Conservation (phyloP, 2,888 invertebrate species). For the Nomada goodeniana region DNA sequence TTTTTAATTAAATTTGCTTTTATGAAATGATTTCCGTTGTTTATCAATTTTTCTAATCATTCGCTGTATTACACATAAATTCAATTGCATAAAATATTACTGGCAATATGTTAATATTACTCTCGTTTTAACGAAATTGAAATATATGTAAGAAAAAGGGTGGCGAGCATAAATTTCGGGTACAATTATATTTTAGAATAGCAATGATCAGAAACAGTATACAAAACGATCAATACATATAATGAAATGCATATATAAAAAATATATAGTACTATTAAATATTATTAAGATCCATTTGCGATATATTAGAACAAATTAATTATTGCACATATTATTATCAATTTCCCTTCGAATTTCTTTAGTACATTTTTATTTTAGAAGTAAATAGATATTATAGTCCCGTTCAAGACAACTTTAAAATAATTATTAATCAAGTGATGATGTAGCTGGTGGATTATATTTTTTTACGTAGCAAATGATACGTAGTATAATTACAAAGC, state of each 20-base stretch:
- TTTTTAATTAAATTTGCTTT: conserved; percentile 42
- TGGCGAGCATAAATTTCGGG: background rate
- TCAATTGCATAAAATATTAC: background rate
- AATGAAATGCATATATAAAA: no score
- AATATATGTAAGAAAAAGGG: background rate
- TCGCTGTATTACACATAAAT: background rate
- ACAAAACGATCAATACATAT: background rate
- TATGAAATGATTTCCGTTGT: conserved; percentile 32
- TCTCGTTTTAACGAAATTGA: background rate
- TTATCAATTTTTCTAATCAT: conserved; percentile 1
- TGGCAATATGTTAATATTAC: background rate
- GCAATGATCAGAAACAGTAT: background rate
- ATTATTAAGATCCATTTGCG: no score
- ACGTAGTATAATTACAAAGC: background rate
- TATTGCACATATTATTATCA: no score
- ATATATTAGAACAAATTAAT: no score
- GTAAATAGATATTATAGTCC: background rate
- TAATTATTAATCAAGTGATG: background rate
- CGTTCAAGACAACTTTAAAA: background rate
- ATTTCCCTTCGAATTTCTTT: no score
- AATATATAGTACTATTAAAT: no score
- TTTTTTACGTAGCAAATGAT: background rate
- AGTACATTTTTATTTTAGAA: no score
- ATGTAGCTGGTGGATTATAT: background rate
- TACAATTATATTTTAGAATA: background rate